Evolutionary conservation across 23 tunicate species (phyloP), one percentile per base, ranked within the genome.

Genomic region (Styela clava): DNA sequence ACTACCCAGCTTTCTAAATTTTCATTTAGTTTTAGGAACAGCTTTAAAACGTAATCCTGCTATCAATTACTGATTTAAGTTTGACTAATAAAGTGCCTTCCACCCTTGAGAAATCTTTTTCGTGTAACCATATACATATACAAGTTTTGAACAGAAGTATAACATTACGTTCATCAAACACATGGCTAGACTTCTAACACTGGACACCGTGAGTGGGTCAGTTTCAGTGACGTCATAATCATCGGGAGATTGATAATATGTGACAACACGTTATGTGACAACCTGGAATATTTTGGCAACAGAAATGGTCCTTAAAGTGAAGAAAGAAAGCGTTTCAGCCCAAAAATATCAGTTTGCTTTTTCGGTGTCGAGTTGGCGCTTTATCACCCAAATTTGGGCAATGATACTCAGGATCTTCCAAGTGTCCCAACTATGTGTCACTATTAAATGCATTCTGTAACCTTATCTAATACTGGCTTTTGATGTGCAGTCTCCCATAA

Each of bases 401-500:
- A 44, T 44, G 7, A 44, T 7, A 5, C 12, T 44, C 12, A 12
- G 56, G n/a, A n/a, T n/a, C n/a, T 44, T 44, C 56, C 56, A 44
- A 44, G 12, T 44, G 56, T 12, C 12, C 56, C 56, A 44, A 44
- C 56, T 44, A 12, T 44, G 56, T 44, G 56, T 44, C 56, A 44
- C 56, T 44, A 44, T 44, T 44, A 44, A 44, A 5, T 44, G 71
- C 71, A 29, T 18, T 67, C 71, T 67, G 71, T 67, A 67, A 67
- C 31, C 71, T 22, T 67, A 67, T 67, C 71, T 29, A 24, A 29
- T 29, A 67, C 71, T 67, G 19, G 30, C 71, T 25, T 67, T 67
- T 67, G 71, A 67, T 67, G 71, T 67, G 19, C 71, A 22, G 30
- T 29, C 71, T 67, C 71, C 71, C 71, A 67, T 67, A 24, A 25